phyloP scores from a whole-genome alignment of 2,797 vertebrate genomes.

The Pseudomugil gertrudae region DNA sequence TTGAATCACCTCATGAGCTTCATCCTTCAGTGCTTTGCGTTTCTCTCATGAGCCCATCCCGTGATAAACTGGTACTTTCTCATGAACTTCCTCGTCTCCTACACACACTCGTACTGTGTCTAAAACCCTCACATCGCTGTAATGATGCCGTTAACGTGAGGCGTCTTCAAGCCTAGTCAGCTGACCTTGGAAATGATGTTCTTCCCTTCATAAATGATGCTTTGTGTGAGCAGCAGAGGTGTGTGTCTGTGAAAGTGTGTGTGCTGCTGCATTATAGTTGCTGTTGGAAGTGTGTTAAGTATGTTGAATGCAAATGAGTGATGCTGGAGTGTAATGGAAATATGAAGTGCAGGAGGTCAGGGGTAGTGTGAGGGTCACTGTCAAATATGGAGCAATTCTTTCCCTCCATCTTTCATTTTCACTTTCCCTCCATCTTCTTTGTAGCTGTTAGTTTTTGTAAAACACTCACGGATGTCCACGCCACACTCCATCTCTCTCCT shows the following conservation, averaged over 20 bases:
- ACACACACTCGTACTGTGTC: constrained; percentile 26
- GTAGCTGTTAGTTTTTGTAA: constrained; percentile 38
- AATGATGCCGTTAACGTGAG: constrained; percentile 56
- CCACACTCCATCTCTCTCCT: constrained; percentile 12
- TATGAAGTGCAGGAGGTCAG: constrained; percentile 41
- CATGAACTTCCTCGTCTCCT: constrained; percentile 14
- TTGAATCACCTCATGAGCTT: neutral
- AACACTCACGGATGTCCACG: constrained; percentile 37
- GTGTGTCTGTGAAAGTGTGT: constrained; percentile 3
- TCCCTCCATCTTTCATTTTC: constrained; percentile 16
- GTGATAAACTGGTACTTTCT: constrained; percentile 26
- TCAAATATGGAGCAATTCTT: constrained; percentile 25
- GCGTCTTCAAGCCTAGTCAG: constrained; percentile 23
- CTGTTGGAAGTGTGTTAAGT: constrained; percentile 10
- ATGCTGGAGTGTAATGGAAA: constrained; percentile 38
- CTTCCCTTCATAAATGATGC: constrained; percentile 30
- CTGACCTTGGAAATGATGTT: constrained; percentile 35
- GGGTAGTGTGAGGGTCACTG: constrained; percentile 40
- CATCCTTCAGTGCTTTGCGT: neutral
- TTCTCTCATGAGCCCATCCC: neutral
- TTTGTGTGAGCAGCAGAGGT: constrained; percentile 4
- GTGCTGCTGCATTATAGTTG: constrained; percentile 7
- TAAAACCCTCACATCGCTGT: constrained; percentile 33
- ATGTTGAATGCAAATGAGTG: constrained; percentile 39
- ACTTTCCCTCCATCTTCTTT: constrained; percentile 5